A percentile compares a stretch with the other conserved stretches of the same genome.
These are phyloP conservation scores for Ophioninae sp. DNA, from an alignment of 2,888 invertebrate genomes.

Conservation along the genomic window DNA sequence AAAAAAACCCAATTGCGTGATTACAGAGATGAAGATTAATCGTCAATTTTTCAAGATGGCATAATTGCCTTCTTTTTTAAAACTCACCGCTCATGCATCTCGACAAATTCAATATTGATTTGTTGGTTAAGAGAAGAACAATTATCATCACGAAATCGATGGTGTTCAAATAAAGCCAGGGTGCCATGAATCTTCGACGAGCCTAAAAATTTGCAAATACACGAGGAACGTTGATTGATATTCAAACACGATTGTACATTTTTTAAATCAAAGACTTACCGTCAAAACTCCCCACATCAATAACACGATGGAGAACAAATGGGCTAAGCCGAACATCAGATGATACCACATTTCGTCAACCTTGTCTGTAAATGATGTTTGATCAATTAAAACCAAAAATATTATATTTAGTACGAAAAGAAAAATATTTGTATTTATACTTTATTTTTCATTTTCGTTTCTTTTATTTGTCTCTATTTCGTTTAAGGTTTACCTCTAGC, in stretches of 20 bases:
- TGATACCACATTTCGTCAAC: conserved; percentile 79
- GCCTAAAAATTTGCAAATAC: conserved; percentile 71
- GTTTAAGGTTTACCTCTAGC: conserved; percentile 75
- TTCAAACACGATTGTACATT: background rate
- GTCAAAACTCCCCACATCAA: conserved; percentile 80
- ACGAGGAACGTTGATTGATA: conserved; percentile 10
- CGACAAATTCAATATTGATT: conserved; percentile 62
- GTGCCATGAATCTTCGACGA: conserved; percentile 79
- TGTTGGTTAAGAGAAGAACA: conserved; percentile 72
- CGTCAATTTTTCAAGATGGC: background rate
- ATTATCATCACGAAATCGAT: conserved; percentile 77
- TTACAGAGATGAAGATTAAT: background rate
- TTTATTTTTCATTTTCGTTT: background rate
- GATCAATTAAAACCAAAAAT: background rate
- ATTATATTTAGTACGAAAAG: background rate
- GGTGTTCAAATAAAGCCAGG: conserved; percentile 80
- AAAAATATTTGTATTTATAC: background rate
- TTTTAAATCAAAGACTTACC: conserved; percentile 68
- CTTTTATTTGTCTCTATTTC: background rate
- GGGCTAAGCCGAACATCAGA: conserved; percentile 78
- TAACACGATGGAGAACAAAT: conserved; percentile 79
- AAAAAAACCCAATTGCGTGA: background rate
- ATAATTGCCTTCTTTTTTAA: background rate
- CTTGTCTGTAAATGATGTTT: conserved; percentile 74
- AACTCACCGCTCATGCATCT: conserved; percentile 70